Conservation (phyloP, 2,113 vertebrate species). For the Stictonetta naevosa region DNA sequence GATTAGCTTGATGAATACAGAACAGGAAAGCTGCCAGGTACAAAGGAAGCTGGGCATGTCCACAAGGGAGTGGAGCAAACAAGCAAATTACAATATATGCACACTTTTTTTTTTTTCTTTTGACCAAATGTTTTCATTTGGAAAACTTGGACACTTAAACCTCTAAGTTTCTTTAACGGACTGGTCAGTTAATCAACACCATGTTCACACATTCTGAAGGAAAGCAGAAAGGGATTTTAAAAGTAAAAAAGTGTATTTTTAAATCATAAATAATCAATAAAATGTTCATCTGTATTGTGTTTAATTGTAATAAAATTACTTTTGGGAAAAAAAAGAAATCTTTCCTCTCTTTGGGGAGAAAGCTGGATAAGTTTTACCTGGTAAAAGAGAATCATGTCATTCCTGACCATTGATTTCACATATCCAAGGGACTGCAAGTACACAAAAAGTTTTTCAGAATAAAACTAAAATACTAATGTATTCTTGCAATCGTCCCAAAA, state of each 20-base stretch:
- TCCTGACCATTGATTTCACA: neutral
- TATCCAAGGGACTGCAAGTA: neutral
- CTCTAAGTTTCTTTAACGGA: neutral
- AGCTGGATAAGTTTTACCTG: neutral
- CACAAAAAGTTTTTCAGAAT: neutral
- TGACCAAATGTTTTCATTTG: neutral
- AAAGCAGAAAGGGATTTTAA: neutral
- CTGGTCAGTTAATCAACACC: neutral
- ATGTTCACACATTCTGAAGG: neutral
- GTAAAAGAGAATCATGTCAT: neutral
- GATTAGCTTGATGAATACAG: conserved; percentile 39
- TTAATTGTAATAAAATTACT: neutral
- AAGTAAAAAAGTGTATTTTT: neutral
- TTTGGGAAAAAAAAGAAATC: neutral
- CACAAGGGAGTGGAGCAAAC: conserved; percentile 45
- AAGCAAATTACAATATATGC: conserved; percentile 26
- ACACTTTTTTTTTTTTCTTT: neutral
- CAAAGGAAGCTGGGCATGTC: conserved; percentile 50
- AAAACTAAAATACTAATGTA: neutral
- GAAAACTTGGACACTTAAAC: conserved; percentile 1
- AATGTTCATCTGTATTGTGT: neutral
- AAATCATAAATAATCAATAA: neutral
- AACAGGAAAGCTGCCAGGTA: conserved; percentile 60
- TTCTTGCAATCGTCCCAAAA: neutral
- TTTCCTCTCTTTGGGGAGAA: neutral